Conservation (phyloP, 2,113 vertebrate genomes). For the Narcine bancroftii region DNA sequence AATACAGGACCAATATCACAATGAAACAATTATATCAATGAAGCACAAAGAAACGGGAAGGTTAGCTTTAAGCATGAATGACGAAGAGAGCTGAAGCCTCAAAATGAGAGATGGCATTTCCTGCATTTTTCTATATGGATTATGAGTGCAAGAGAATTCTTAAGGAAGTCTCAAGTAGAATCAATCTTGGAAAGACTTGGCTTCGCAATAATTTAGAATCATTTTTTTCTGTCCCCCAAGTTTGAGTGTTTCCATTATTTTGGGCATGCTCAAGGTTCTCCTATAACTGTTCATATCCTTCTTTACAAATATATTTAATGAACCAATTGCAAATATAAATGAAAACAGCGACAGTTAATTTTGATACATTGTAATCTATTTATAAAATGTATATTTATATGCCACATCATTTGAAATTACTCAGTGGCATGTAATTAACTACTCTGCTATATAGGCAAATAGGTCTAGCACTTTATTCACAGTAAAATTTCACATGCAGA, state of each 20-base stretch:
- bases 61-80: background rate
- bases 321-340: background rate
- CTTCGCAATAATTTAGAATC: background rate
- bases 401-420: background rate
- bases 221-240: background rate
- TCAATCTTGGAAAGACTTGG: background rate
- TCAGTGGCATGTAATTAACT: background rate
- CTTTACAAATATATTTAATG: constrained; percentile 21
- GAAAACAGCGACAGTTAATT: background rate
- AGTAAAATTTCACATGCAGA: background rate
- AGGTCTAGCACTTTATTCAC: background rate
- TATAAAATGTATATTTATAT: background rate
- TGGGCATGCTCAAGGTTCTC: background rate
- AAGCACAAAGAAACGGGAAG: background rate
- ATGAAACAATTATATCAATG: background rate
- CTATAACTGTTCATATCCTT: background rate
- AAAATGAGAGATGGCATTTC: background rate
- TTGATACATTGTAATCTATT: background rate
- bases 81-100: background rate
- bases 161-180: background rate
- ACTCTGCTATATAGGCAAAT: background rate
- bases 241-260: background rate
- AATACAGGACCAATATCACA: too few relatives aligned
- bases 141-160: background rate
- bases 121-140: background rate